These are phyloP conservation scores for Synanceia verrucosa DNA, from an alignment of 2,797 vertebrate species.

Conservation along the genomic window DNA sequence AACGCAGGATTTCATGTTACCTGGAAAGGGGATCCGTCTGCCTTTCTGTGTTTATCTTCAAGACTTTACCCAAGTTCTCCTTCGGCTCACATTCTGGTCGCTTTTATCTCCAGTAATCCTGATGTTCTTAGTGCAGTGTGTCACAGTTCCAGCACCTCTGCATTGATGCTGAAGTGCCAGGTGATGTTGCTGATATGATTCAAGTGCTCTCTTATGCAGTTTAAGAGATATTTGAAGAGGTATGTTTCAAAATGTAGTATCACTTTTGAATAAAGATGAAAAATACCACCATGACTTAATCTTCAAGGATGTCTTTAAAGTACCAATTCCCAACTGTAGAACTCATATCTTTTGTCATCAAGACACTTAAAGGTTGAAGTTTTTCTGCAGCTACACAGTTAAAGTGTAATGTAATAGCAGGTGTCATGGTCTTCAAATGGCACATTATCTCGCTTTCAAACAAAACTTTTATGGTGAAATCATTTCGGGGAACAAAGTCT, in stretches of 20 bases:
- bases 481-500: constrained; percentile 28
- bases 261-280: constrained; percentile 17
- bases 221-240: constrained; percentile 21
- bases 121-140: constrained; percentile 8
- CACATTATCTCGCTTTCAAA: constrained; percentile 40
- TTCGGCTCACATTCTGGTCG: neutral
- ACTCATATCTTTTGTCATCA: neutral
- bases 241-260: constrained; percentile 2
- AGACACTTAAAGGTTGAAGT: constrained; percentile 5
- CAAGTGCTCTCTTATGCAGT: constrained; percentile 6
- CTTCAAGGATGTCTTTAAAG: constrained; percentile 28
- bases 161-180: constrained; percentile 27
- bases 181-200: constrained; percentile 19
- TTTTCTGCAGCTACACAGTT: neutral
- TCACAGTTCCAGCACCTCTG: constrained; percentile 16
- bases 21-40: neutral
- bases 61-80: neutral
- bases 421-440: constrained; percentile 24
- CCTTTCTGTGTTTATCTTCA: neutral
- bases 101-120: neutral
- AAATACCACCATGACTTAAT: constrained; percentile 19
- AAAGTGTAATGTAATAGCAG: constrained; percentile 14
- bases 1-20: neutral
- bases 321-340: neutral
- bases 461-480: constrained; percentile 37